Base-by-base conservation (phyloP, 92 coral and sea anemone genomes). In the Scolanthus callimorphus region DNA sequence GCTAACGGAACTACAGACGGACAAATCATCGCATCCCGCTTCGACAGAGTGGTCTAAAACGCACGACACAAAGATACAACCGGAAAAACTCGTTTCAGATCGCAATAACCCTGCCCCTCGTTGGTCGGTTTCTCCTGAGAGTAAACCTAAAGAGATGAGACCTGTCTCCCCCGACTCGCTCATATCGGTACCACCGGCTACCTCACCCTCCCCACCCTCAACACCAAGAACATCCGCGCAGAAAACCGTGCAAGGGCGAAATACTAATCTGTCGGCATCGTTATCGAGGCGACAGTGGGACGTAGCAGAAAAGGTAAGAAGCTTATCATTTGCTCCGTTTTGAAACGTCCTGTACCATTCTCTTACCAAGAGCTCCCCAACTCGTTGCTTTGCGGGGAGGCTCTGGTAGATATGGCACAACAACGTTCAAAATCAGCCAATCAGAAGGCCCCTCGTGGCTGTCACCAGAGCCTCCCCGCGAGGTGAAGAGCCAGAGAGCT, bases 161-260 rank as follows among this genome's bases (percentile, higher is more conserved):
- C 71, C 90, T 17, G 57, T 61, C 37, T 86, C 95, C 6, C 95
- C 95, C 1, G 96, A 83, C 2, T 83, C 96, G 3, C 30, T 61
- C 2, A 77, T 73, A 12, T 88, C 96, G 2, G 71, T 59, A 4
- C 76, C 83, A 10, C 74, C 75, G 8, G 74, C 81, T 9, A 17
- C 70, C 31, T 88, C 96, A 0, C 96, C 96, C 56, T 85, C 96
- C 43, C 96, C 96, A 44, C 96, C 96, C 41, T 65, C 86, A 13
- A 65, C 82, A 39, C 96, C 96, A 25, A 68, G 73, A 19, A 60
- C 85, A 24, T 74, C 73, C 15, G 86, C 86, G 0, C 25, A 12
- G 62, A 63, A 49, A 38, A 62, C 69, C 29, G 50, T 82, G 21
- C 84, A 61, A 57, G 80, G 62, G 27, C 74, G 71, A 63, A 27